These are phyloP conservation scores for Nephrotoma appendiculata DNA, from an alignment of 2,888 invertebrate genomes.

Conservation along the genomic window DNA sequence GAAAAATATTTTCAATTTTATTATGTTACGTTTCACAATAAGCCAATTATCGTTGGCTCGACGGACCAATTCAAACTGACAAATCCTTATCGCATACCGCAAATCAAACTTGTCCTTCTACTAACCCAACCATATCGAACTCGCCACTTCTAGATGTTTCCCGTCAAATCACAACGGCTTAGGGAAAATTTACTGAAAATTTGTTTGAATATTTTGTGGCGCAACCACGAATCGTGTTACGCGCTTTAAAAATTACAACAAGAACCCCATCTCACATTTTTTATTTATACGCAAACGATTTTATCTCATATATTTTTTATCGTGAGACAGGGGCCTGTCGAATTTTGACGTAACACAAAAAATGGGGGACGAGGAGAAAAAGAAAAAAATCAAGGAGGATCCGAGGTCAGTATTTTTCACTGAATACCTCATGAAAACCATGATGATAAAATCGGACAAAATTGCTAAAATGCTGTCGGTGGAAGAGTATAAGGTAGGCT, in stretches of 20 bases:
- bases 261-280: neutral
- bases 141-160: no score
- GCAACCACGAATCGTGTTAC: neutral
- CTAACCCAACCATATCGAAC: no score
- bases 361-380: slow-evolving; percentile 8
- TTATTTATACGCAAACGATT: neutral
- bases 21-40: no score
- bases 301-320: neutral
- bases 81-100: no score
- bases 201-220: neutral
- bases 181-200: neutral
- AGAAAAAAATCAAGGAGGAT: slow-evolving; percentile 39
- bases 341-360: neutral
- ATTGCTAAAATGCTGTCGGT: slow-evolving; percentile 62
- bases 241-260: neutral
- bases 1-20: no score
- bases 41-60: no score
- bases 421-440: slow-evolving; percentile 49
- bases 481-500: slow-evolving; percentile 48
- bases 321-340: neutral
- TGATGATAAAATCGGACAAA: slow-evolving; percentile 65
- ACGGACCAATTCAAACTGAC: no score
- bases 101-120: no score
- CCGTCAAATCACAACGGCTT: neutral
- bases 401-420: slow-evolving; percentile 58